Percentiles rank a stretch among this genome's conserved stretches.
Evolutionary conservation across 2,888 invertebrate genomes (phyloP).

Genomic region (Xestoiulus laeticollis): DNA sequence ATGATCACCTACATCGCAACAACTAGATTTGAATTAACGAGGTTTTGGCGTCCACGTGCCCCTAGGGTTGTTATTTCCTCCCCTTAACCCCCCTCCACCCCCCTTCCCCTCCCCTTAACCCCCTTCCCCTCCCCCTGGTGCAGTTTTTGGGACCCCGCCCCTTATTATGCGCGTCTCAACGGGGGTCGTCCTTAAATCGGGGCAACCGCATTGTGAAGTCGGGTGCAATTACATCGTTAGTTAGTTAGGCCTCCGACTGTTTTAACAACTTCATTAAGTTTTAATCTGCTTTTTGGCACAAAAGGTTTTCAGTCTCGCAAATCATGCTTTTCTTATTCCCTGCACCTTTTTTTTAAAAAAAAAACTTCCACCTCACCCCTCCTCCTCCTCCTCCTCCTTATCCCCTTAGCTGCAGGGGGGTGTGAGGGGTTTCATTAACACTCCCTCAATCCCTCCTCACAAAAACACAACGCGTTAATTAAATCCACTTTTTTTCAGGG

Average conservation of each 20-base stretch:
- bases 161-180: no score
- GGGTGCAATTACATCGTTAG: slow-evolving; percentile 40
- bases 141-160: no score
- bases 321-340: neutral
- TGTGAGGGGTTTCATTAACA: no score
- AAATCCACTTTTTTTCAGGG: no score
- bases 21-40: no score
- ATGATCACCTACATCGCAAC: no score
- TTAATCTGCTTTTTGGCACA: neutral
- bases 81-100: neutral
- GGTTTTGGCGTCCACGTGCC: neutral
- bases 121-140: no score
- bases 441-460: no score
- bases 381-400: neutral
- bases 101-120: no score
- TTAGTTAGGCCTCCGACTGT: slow-evolving; percentile 44
- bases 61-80: neutral
- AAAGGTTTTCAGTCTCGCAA: neutral
- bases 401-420: no score
- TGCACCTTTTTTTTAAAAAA: no score
- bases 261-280: slow-evolving; percentile 50
- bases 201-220: slow-evolving; percentile 19
- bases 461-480: no score
- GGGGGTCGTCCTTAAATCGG: neutral
- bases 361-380: neutral